Evolutionary conservation across 2,113 vertebrate species (phyloP).

Genomic region (Pelobates fuscus): DNA sequence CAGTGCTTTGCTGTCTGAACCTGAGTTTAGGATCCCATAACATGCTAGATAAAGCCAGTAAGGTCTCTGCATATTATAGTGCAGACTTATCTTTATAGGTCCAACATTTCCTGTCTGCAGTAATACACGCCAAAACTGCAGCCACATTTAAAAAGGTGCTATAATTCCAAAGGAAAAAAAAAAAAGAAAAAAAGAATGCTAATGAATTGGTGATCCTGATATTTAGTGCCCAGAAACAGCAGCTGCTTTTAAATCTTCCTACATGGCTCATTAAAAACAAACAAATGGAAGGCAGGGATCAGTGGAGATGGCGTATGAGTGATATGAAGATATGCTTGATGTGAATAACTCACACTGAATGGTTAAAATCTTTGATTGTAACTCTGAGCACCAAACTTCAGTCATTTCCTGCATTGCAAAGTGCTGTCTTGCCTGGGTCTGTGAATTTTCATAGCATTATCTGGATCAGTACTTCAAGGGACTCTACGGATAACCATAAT

Average conservation of each 20-base stretch:
- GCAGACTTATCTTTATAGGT: constrained; percentile 1
- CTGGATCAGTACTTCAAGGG: neutral
- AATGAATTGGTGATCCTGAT: constrained; percentile 16
- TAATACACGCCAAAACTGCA: neutral
- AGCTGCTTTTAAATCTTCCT: constrained; percentile 27
- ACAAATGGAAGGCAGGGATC: constrained; percentile 18
- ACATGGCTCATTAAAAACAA: constrained; percentile 24
- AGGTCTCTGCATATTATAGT: neutral
- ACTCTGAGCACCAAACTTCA: constrained; percentile 20
- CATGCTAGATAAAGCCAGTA: too few species aligned
- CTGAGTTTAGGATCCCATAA: neutral
- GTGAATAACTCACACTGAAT: constrained; percentile 8
- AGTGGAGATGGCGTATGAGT: neutral
- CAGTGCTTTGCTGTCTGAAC: too few species aligned
- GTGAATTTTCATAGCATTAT: neutral
- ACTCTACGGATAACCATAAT: neutral
- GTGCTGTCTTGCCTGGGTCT: constrained; percentile 22
- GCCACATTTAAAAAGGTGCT: constrained; percentile 29
- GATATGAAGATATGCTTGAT: neutral
- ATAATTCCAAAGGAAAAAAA: constrained; percentile 21
- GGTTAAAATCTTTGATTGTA: neutral
- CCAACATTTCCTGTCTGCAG: constrained; percentile 4
- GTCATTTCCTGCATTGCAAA: constrained; percentile 13
- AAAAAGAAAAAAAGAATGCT: constrained; percentile 17
- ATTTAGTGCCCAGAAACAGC: constrained; percentile 41